Conservation (phyloP, 2,797 vertebrate genomes). For the Glossophaga mutica region DNA sequence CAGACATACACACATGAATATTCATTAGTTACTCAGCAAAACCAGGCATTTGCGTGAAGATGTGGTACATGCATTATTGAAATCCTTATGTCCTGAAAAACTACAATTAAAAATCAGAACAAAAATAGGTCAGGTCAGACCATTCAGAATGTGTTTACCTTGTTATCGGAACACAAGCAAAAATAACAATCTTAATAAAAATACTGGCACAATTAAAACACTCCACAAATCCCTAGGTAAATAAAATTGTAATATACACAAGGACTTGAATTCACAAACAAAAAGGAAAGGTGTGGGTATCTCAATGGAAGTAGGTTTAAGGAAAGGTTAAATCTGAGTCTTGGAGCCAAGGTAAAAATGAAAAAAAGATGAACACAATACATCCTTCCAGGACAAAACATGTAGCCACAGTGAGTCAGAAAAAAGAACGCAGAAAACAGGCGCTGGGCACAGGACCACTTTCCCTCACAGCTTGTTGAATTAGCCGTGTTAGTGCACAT, state of each 20-base stretch:
- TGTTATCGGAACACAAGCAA: neutral
- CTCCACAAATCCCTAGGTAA: neutral
- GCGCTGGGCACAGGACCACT: fast-evolving
- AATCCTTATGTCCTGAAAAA: neutral
- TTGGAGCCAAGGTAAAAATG: neutral
- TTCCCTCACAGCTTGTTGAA: neutral
- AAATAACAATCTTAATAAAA: neutral
- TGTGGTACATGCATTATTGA: neutral
- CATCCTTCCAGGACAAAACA: neutral
- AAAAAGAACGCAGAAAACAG: fast-evolving
- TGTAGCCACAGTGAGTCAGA: neutral
- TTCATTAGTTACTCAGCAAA: neutral
- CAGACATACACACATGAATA: neutral
- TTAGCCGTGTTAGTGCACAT: neutral
- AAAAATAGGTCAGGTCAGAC: neutral
- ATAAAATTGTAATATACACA: neutral
- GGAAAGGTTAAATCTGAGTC: neutral
- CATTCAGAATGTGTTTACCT: neutral
- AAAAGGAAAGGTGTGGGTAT: neutral
- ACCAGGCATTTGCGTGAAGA: neutral
- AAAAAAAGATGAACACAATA: neutral
- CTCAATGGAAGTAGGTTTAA: neutral
- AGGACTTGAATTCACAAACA: neutral
- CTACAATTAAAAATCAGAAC: neutral
- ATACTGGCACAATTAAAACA: neutral